Base-by-base conservation (phyloP, 2,888 invertebrate species). In the Limnephilus auricula region DNA sequence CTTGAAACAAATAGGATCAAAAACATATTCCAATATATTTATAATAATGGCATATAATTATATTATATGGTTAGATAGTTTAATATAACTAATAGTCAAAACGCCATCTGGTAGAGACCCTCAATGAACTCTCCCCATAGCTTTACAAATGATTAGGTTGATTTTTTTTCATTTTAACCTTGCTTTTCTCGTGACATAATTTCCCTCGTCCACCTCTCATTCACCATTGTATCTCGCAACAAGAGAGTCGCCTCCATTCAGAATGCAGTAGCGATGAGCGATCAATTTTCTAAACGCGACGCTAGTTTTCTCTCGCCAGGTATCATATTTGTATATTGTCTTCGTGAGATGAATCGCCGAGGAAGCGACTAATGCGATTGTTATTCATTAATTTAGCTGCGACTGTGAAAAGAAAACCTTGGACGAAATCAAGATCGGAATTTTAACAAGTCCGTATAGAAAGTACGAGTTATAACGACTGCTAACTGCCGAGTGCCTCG, bases 381-480 rank as follows among this genome's bases (percentile, higher is more conserved):
- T 65, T 65, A 65, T 65, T 65, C 65, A 65, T 65, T n/a, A 65
- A n/a, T 65, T 65, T 65, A 65, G 65, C 65, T 65, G 18, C 18
- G 65, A 25, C 65, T 25, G 65, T 25, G 34, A 85, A 85, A 85
- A 85, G 85, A 85, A 85, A 85, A 85, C 85, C 15, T 25, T 34
- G 85, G 85, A 40, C 85, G 40, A 85, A 85, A 85, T 45, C 85
- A 85, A 85, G 85, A 85, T 12, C 40, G 85, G 85, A 85, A 85
- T 85, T 85, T 40, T 34, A 82, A 82, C 45, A 85, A 85, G 85
- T 34, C 85, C 85, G 13, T 13, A 37, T 45, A 85, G 85, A 85
- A 85, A 85, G 85, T 30, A 85, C 32, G 65, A 85, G 85, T n/a
- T n/a, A 25, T 65, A n/a, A 18, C 25, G 25, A 25, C 30, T n/a